phyloP scores from a whole-genome alignment of 1,140 invertebrate genomes.

The Drosophila watanabei region DNA sequence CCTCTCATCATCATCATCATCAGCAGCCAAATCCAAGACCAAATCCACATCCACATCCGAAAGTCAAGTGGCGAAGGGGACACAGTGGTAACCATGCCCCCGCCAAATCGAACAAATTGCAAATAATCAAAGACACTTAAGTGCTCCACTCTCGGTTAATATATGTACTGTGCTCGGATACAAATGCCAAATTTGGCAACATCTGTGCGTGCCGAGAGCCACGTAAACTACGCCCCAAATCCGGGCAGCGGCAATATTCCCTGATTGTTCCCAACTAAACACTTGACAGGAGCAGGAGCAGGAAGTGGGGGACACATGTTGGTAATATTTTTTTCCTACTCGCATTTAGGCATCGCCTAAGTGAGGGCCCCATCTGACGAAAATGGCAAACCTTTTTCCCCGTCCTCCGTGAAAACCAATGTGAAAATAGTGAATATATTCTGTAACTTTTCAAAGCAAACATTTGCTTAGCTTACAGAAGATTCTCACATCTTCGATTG shows the following conservation, averaged over 20 bases:
- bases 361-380: conserved; percentile 30
- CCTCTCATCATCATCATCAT: conserved; percentile 46
- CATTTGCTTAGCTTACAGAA: conserved; percentile 1
- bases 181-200: conserved; percentile 53
- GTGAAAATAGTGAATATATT: conserved; percentile 10
- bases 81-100: conserved; percentile 23
- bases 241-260: conserved; percentile 60
- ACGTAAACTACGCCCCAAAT: conserved; percentile 64
- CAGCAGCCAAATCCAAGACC: conserved; percentile 1
- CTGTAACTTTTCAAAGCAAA: conserved; percentile 3
- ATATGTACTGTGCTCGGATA: conserved; percentile 41
- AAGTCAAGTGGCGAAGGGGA: conserved; percentile 53
- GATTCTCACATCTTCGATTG: conserved; percentile 3
- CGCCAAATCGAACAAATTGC: conserved; percentile 69
- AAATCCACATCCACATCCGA: conserved; percentile 31
- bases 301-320: conserved; percentile 22
- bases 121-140: conserved; percentile 80
- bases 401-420: background rate
- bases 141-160: conserved; percentile 51
- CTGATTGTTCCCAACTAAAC: conserved; percentile 63
- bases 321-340: conserved; percentile 34
- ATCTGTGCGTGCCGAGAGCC: conserved; percentile 33
- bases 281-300: conserved; percentile 10
- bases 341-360: conserved; percentile 29
- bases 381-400: conserved; percentile 40